phyloP scores from a whole-genome alignment of 1,140 invertebrate genomes.

The Drosophila ohnishii region DNA sequence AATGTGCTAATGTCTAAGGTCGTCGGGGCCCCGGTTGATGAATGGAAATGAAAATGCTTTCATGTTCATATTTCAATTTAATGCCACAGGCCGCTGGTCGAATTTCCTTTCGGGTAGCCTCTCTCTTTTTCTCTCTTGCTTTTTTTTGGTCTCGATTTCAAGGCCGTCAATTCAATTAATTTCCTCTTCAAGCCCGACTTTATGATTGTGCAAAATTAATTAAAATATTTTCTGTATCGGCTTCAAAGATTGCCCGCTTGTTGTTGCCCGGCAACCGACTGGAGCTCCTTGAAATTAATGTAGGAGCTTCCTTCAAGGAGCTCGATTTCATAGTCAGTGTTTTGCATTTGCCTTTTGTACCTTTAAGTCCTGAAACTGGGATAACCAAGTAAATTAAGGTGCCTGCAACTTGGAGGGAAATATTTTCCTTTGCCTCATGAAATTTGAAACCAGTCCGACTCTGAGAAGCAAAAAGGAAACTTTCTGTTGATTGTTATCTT shows the following conservation, averaged over 20 bases:
- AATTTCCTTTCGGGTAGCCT: constrained; percentile 36
- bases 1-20: constrained; percentile 79
- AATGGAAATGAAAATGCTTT: constrained; percentile 75
- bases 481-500: constrained; percentile 48
- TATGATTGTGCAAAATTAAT: constrained; percentile 42
- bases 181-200: constrained; percentile 28
- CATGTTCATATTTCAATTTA: constrained; percentile 77
- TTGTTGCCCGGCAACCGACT: constrained; percentile 18
- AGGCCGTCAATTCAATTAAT: constrained; percentile 66
- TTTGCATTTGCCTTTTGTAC: constrained; percentile 5
- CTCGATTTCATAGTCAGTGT: constrained; percentile 15
- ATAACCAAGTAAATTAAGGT: constrained; percentile 36
- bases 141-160: constrained; percentile 34
- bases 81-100: constrained; percentile 35
- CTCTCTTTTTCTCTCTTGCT: background rate
- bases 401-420: constrained; percentile 18
- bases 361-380: background rate
- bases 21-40: constrained; percentile 50
- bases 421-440: constrained; percentile 26
- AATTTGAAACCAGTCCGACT: constrained; percentile 36
- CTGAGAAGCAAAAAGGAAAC: constrained; percentile 15
- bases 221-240: constrained; percentile 34
- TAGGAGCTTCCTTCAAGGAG: background rate
- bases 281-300: constrained; percentile 32
- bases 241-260: constrained; percentile 13